Evolutionary conservation across 92 coral and sea anemone genomes (phyloP).

Genomic region (Muricea muricata): DNA sequence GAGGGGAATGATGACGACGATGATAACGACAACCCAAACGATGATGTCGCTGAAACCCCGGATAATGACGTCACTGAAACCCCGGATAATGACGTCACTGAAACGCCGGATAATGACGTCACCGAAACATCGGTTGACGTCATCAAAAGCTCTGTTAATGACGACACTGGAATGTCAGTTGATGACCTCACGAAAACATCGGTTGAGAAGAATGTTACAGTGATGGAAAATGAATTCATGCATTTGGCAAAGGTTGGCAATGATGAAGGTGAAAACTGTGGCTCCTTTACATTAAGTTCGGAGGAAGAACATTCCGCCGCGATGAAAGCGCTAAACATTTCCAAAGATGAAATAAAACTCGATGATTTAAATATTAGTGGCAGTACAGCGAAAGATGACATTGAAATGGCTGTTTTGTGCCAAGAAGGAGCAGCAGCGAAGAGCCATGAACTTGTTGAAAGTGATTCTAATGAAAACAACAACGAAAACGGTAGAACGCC

Average conservation of each 20-base stretch:
- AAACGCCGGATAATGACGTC: background rate
- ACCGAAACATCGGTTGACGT: conserved; percentile 9
- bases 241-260: background rate
- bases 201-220: conserved; percentile 11
- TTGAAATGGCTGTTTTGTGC: background rate
- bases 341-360: background rate
- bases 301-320: background rate
- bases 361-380: background rate
- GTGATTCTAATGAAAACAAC: background rate
- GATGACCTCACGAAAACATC: conserved; percentile 29
- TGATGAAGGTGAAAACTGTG: background rate
- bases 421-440: background rate
- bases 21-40: background rate
- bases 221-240: background rate
- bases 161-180: conserved; percentile 18
- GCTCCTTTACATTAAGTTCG: background rate
- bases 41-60: background rate
- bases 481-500: background rate
- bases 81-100: conserved; percentile 19
- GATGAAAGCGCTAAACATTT: background rate
- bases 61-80: background rate
- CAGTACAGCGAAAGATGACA: background rate
- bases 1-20: background rate
- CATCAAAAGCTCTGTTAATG: conserved; percentile 15
- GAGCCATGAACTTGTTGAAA: background rate